A percentile compares a stretch with the other conserved stretches of the same genome.
Evolutionary conservation across 2,797 vertebrate species (phyloP).

Genomic region (Steatocranus sp.): DNA sequence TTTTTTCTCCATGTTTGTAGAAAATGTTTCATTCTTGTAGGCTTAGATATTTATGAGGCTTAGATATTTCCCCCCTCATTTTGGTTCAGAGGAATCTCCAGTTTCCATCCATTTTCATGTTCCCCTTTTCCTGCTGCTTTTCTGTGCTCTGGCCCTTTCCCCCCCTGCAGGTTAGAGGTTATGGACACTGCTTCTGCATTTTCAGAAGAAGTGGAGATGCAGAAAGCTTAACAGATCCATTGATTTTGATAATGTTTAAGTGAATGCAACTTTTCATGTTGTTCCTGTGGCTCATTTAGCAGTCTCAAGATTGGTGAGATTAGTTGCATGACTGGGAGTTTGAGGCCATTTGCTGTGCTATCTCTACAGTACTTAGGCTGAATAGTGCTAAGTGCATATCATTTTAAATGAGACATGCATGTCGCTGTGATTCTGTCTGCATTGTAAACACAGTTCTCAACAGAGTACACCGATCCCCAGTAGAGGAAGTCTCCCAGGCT

Average conservation of each 20-base stretch:
- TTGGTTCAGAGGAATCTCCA: neutral
- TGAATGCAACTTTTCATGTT: neutral
- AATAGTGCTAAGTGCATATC: neutral
- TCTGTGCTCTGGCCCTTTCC: neutral
- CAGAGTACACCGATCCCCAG: slow-evolving; percentile 16
- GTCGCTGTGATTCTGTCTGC: neutral
- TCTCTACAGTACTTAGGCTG: neutral
- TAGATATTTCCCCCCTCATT: neutral
- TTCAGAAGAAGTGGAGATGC: neutral
- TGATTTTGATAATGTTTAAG: neutral
- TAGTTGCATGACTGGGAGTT: neutral
- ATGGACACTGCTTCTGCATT: neutral
- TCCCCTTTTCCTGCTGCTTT: neutral
- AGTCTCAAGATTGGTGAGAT: neutral
- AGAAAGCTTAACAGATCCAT: neutral
- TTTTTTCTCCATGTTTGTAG: neutral
- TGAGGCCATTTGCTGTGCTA: neutral
- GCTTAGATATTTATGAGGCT: neutral
- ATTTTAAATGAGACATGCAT: neutral
- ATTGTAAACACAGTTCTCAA: neutral
- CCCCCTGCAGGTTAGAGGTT: neutral
- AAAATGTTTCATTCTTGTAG: neutral
- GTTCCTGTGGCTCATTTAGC: neutral
- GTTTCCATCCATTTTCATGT: neutral
- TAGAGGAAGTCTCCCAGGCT: slow-evolving; percentile 41